phyloP scores from a whole-genome alignment of 2,113 vertebrate species.

The Noctilio leporinus region DNA sequence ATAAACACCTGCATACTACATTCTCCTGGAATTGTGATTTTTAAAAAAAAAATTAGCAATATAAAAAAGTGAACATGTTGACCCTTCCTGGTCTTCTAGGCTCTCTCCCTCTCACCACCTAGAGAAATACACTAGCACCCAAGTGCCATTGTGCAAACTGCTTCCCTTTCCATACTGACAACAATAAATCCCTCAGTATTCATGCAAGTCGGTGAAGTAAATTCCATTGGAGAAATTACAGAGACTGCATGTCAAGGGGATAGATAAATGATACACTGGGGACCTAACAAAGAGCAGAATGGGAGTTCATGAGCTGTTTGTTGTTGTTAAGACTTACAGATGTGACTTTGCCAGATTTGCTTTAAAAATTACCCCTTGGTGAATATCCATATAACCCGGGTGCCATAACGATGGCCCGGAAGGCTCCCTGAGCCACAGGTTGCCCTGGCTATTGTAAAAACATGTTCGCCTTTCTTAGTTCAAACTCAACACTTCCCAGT shows the following conservation, averaged over 20 bases:
- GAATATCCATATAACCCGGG: constrained; percentile 12
- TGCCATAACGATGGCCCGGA: neutral
- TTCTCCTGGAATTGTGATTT: neutral
- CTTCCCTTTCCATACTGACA: neutral
- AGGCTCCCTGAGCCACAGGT: neutral
- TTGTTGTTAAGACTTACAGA: constrained; percentile 22
- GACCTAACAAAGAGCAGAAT: neutral
- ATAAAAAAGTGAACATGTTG: neutral
- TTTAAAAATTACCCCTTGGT: constrained; percentile 20
- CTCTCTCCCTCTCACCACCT: neutral
- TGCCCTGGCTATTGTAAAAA: neutral
- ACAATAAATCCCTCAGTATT: neutral
- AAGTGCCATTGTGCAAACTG: neutral
- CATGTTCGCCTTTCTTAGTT: neutral
- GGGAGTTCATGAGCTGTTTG: constrained; percentile 53
- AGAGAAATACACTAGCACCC: neutral
- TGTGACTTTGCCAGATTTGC: constrained; percentile 13
- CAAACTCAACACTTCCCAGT: neutral
- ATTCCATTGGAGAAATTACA: constrained; percentile 23
- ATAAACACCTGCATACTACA: neutral
- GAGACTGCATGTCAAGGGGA: constrained; percentile 29
- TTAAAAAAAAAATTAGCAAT: neutral
- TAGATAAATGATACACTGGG: constrained; percentile 47
- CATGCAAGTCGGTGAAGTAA: neutral
- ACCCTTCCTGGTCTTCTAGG: neutral